Evolutionary conservation across 92 coral and sea anemone species (phyloP).

Genomic region (Palythoa heliodiscus): DNA sequence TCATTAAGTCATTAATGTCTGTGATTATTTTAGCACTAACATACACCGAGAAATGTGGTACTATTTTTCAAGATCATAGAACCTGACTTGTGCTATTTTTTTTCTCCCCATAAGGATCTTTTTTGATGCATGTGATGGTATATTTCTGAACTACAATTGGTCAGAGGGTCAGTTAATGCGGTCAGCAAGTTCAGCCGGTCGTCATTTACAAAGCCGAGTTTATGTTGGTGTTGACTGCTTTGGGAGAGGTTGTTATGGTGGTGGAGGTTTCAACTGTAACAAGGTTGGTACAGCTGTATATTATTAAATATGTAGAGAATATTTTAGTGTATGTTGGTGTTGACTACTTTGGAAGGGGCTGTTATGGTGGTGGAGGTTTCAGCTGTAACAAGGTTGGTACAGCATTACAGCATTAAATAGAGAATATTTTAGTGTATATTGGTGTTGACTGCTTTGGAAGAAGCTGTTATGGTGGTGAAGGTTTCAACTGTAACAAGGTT

Average conservation of each 20-base stretch:
- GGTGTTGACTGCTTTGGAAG: conserved; percentile 99
- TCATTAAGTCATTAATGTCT: too few relatives aligned
- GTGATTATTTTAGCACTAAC: too few relatives aligned
- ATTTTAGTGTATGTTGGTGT: conserved; percentile 89
- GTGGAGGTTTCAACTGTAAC: conserved; percentile 95
- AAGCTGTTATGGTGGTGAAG: conserved; percentile 97
- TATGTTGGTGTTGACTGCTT: conserved; percentile 99
- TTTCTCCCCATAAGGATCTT: conserved; percentile 62
- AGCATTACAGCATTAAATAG: neutral
- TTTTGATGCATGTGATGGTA: conserved; percentile 94
- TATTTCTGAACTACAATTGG: conserved; percentile 96
- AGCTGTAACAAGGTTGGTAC: conserved; percentile 76
- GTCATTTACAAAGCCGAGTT: conserved; percentile 66
- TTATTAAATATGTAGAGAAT: neutral
- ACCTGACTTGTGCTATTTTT: neutral
- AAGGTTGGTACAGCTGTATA: conserved; percentile 50
- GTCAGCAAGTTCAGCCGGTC: conserved; percentile 87
- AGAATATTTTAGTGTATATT: conserved; percentile 67
- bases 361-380: conserved; percentile 97
- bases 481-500: conserved; percentile 89
- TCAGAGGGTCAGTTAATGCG: conserved; percentile 71
- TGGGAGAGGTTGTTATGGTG: conserved; percentile 97
- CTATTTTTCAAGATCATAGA: too few relatives aligned
- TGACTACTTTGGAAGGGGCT: conserved; percentile 98
- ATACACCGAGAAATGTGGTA: too few relatives aligned